These are phyloP conservation scores for Platycheirus rosarum DNA, from an alignment of 2,888 invertebrate genomes.

Conservation along the genomic window DNA sequence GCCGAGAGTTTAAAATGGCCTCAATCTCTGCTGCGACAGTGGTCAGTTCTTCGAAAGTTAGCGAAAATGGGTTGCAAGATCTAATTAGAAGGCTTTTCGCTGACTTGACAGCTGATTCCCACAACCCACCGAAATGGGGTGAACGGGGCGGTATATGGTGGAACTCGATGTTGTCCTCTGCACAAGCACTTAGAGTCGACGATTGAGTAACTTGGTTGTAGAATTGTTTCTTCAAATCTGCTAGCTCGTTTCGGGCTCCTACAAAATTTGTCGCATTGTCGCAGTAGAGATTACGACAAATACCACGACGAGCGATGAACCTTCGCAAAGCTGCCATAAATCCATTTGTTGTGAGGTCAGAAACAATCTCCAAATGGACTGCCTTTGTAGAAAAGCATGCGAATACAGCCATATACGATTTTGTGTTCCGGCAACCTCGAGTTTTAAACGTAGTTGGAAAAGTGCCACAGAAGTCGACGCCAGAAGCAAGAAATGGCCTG, in stretches of 20 bases:
- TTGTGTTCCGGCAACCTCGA: slow-evolving; percentile 17
- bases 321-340: slow-evolving; percentile 45
- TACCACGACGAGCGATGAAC: slow-evolving; percentile 42
- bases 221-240: slow-evolving; percentile 32
- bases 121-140: slow-evolving; percentile 34
- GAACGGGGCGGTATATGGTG: slow-evolving; percentile 32
- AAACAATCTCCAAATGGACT: slow-evolving; percentile 68
- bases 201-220: slow-evolving; percentile 15
- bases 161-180: slow-evolving; percentile 24
- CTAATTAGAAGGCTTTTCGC: slow-evolving; percentile 35
- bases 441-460: slow-evolving; percentile 1
- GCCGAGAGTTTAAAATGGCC: slow-evolving; percentile 38
- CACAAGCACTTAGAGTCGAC: slow-evolving; percentile 13
- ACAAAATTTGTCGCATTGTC: slow-evolving; percentile 54
- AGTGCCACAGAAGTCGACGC: slow-evolving; percentile 53
- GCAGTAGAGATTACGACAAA: slow-evolving; percentile 37
- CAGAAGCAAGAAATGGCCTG: slow-evolving; percentile 49
- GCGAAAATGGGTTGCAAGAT: background rate
- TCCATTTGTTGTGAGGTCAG: slow-evolving; percentile 54
- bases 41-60: slow-evolving; percentile 41
- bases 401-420: slow-evolving; percentile 53
- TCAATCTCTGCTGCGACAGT: slow-evolving; percentile 37
- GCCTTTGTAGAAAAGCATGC: slow-evolving; percentile 56
- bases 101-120: slow-evolving; percentile 31
- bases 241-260: slow-evolving; percentile 22